Evolutionary conservation across 2,888 invertebrate genomes (phyloP).

Genomic region (Temnothorax rugatulus): DNA sequence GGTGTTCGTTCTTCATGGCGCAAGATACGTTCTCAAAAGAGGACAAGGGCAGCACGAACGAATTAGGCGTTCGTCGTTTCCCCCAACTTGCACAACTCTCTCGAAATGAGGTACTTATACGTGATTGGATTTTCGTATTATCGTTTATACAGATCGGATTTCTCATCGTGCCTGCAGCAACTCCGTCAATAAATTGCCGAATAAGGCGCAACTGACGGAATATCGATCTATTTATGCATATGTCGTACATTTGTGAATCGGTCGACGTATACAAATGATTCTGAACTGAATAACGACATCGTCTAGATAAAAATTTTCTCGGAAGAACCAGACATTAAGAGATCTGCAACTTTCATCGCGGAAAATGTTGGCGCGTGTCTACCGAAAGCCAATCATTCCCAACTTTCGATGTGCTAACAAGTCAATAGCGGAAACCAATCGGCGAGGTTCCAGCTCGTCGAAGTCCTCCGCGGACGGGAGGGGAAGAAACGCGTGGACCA

Average conservation of each 20-base stretch:
- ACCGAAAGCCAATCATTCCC: slow-evolving; percentile 21
- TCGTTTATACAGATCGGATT: background rate
- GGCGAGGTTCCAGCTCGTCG: background rate
- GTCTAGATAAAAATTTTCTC: background rate
- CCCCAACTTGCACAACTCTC: slow-evolving; percentile 57
- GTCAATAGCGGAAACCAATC: slow-evolving; percentile 23
- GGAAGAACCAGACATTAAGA: background rate
- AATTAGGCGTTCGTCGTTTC: slow-evolving; percentile 62
- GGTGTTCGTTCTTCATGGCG: slow-evolving; percentile 63
- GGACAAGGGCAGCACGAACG: slow-evolving; percentile 72
- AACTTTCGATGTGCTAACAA: slow-evolving; percentile 23
- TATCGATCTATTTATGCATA: background rate
- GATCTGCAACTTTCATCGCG: slow-evolving; percentile 35
- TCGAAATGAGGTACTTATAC: slow-evolving; percentile 52
- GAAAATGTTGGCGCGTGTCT: slow-evolving; percentile 29
- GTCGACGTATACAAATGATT: background rate
- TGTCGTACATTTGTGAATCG: background rate
- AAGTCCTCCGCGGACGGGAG: background rate
- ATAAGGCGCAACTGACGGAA: background rate
- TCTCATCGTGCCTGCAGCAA: slow-evolving; percentile 1
- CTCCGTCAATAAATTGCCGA: background rate
- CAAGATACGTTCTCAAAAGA: slow-evolving; percentile 64
- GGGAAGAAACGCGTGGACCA: slow-evolving; percentile 31
- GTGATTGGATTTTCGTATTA: slow-evolving; percentile 49
- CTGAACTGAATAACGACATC: background rate